Evolutionary conservation across 2,888 invertebrate species (phyloP), one percentile per base, ranked within the genome.

Genomic region (Seira ritae): DNA sequence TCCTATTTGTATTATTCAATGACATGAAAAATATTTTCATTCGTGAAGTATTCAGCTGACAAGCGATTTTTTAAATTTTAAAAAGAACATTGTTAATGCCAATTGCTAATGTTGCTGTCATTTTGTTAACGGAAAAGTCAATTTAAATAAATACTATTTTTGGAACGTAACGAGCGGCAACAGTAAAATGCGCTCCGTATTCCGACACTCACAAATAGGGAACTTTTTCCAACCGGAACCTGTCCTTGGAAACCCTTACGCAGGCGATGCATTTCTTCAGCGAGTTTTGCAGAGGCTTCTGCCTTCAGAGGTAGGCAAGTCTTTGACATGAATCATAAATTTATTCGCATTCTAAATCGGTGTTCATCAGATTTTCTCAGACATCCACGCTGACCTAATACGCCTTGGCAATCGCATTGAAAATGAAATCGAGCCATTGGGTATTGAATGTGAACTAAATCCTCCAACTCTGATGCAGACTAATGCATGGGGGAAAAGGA

Each of bases 401-500:
- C 86, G 89, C 46, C 92, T 93, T 90, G 92, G 93, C 15, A 89
- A 91, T 3, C 89, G 92, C 37, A 91, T 92, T 1, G 91, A 90
- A 0, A 89, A 90, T 4, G 92, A 93, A 83, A 90, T 93, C 55
- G 90, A 91, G 82, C 89, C 90, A 0, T 89, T 92, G 22, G 90
- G 90, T 15, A 85, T 90, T 46, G 90, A 91, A 86, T 92, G 92
- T 90, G 92, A 93, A 86, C 80, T 89, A 4, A 90, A 92, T 82
- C 91, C 90, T 68, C 93, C 93, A 0, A 88, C 89, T 68, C 88
- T 93, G 17, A 89, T 90, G 23, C 91, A 91, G 66, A 91, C 90
- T 84, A 91, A 92, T 89, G 91, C 92, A 0, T 93, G 93, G 92
- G 93, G 93, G 1, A 90, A 90, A 75, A 85, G 92, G 24, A 89